Conservation (phyloP, 1,140 invertebrate species). For the Augochlora pura region DNA sequence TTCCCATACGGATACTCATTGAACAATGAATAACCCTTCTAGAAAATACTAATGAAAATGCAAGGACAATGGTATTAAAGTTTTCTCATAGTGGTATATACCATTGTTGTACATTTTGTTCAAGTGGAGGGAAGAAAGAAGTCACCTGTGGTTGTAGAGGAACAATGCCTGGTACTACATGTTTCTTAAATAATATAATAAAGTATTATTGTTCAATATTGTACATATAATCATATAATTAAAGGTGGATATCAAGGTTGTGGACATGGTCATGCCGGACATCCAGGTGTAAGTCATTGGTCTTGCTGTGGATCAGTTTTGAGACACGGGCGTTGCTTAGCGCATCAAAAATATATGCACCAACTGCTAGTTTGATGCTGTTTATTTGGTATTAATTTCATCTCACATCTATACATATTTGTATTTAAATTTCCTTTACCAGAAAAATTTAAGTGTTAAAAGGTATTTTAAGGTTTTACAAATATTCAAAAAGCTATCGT, state of each 20-base stretch:
- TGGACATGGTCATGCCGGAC: constrained; percentile 88
- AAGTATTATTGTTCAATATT: neutral
- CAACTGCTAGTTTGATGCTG: constrained; percentile 67
- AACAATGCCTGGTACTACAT: constrained; percentile 83
- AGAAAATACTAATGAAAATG: constrained; percentile 71
- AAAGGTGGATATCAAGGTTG: constrained; percentile 87
- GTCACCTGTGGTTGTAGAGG: constrained; percentile 86
- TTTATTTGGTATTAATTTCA: constrained; percentile 35
- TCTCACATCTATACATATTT: constrained; percentile 4
- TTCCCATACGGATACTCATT: neutral
- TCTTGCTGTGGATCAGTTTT: constrained; percentile 86
- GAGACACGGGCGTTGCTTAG: constrained; percentile 68
- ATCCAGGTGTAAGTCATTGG: constrained; percentile 89
- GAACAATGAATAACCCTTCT: constrained; percentile 36
- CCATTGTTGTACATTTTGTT: constrained; percentile 91
- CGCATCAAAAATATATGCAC: constrained; percentile 63
- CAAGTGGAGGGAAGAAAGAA: constrained; percentile 86
- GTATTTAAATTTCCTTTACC: neutral
- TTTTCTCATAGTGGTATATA: constrained; percentile 84
- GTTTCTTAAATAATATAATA: neutral
- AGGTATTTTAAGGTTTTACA: no score
- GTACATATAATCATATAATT: constrained; percentile 43
- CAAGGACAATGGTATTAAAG: constrained; percentile 48
- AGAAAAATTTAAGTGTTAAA: no score
- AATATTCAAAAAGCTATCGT: no score